Evolutionary conservation across 2,888 invertebrate genomes (phyloP), one percentile per base, ranked within the genome.

Genomic region (Epinotia demarniana): DNA sequence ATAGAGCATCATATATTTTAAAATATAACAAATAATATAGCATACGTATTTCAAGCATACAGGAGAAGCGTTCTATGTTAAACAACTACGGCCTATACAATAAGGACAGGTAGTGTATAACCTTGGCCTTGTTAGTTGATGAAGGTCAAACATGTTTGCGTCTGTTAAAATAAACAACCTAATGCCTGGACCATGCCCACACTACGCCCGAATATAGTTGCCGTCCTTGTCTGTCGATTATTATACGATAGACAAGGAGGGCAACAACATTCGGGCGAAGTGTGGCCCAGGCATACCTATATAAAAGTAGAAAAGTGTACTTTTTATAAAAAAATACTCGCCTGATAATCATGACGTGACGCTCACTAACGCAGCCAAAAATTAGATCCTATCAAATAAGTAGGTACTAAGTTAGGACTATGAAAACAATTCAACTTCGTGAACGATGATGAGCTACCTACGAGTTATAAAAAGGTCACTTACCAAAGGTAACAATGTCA

Each of bases 81-180:
- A 6, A 55, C 27, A 53, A 12, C 33, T n/a, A 49, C 49, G 12
- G 11, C 27, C 63, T 27, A 66, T n/a, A 66, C 5, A 66, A 66
- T 66, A 66, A 66, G 53, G 39, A 57, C 60, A 18, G 49, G 27
- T 49, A 18, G 55, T 57, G 19, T 60, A 16, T 46, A 58, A 55
- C 70, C 71, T 77, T 77, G 67, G 70, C 74, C 77, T 73, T 75
- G 61, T 72, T 68, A 61, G n/a, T 53, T 43, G 39, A 55, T 74
- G 77, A 77, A 77, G 77, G 77, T 77, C 67, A 49, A 33, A 66
- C 53, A 69, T 73, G 66, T 77, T 70, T 77, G 68, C 58, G 49
- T 63, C 18, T 58, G 61, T 53, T 57, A 62, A 19, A 69, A 67
- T 55, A 75, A 70, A 75, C 64, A 55, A 16, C 39, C 19, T 49